These are phyloP conservation scores for Pao palembangensis DNA, from an alignment of 2,113 vertebrate species.

Conservation along the genomic window DNA sequence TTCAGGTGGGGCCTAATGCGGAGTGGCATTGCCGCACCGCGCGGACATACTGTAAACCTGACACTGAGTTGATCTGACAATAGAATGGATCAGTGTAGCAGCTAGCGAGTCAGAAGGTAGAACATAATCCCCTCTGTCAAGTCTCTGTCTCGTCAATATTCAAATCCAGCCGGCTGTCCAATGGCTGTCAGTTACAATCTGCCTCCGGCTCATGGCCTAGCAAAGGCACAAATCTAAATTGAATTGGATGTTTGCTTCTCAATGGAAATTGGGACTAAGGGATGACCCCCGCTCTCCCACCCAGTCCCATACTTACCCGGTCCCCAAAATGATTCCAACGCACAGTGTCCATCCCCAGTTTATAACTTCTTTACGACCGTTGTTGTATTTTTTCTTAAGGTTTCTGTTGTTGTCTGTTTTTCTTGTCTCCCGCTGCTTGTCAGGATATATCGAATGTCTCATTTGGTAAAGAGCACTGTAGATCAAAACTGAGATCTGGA, in stretches of 20 bases:
- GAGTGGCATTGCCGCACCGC: slow-evolving; percentile 56
- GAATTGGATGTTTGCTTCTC: slow-evolving; percentile 72
- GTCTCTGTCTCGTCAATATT: slow-evolving; percentile 76
- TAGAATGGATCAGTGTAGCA: slow-evolving; percentile 71
- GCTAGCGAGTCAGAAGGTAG: slow-evolving; percentile 69
- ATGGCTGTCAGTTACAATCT: slow-evolving; percentile 75
- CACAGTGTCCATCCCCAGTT: slow-evolving; percentile 29
- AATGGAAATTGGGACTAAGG: slow-evolving; percentile 68
- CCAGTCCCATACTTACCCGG: slow-evolving; percentile 60
- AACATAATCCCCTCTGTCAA: slow-evolving; percentile 76
- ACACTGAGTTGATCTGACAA: slow-evolving; percentile 74
- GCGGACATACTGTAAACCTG: slow-evolving; percentile 67
- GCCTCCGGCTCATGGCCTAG: slow-evolving; percentile 57
- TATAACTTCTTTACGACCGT: slow-evolving; percentile 16
- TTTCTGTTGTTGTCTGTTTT: not conserved
- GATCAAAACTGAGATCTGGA: not conserved
- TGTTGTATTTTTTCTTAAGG: slow-evolving; percentile 3
- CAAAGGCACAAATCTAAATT: slow-evolving; percentile 73
- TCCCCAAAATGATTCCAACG: slow-evolving; percentile 45
- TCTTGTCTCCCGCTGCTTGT: not conserved
- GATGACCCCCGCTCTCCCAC: slow-evolving; percentile 46
- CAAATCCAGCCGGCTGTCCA: slow-evolving; percentile 71
- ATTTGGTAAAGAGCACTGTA: not conserved
- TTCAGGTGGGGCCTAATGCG: slow-evolving; percentile 67
- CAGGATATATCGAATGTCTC: not conserved